Conservation (phyloP, 2,888 invertebrate species). For the Prosopocoilus inquinatus region DNA sequence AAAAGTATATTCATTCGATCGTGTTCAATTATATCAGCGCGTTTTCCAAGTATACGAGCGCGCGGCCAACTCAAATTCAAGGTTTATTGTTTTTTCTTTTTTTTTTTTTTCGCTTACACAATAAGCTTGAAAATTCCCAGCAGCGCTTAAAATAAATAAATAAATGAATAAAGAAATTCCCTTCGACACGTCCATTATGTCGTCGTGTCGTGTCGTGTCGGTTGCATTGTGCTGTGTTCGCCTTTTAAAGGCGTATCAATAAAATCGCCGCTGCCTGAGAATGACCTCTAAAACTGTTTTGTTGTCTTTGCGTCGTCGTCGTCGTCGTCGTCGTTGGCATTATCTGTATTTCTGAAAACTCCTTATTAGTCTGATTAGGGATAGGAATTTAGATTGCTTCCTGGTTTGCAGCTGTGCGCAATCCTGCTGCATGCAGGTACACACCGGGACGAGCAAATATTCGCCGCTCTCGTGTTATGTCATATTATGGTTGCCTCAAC, state of each 20-base stretch:
- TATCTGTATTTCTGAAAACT: neutral
- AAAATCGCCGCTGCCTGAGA: neutral
- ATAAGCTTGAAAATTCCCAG: too few relatives aligned
- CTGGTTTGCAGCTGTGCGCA: neutral
- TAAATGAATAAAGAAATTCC: neutral
- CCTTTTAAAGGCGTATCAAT: neutral
- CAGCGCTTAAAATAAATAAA: too few relatives aligned
- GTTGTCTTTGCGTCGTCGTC: too few relatives aligned
- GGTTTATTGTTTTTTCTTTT: too few relatives aligned
- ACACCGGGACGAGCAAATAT: neutral
- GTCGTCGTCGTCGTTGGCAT: too few relatives aligned
- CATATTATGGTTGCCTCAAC: neutral
- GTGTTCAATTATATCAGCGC: too few relatives aligned
- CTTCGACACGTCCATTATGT: neutral
- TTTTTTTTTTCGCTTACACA: too few relatives aligned
- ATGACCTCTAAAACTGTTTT: neutral
- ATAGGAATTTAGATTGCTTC: conserved; percentile 1
- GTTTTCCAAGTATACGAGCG: too few relatives aligned
- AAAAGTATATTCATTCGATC: too few relatives aligned
- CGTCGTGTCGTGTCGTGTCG: neutral
- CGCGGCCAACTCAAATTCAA: too few relatives aligned
- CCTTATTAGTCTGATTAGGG: neutral
- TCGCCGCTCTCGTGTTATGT: too few relatives aligned
- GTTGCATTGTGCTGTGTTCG: neutral
- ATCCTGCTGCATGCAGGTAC: neutral